Evolutionary conservation across 2,113 vertebrate species (phyloP).

Genomic region (Neotoma lepida): DNA sequence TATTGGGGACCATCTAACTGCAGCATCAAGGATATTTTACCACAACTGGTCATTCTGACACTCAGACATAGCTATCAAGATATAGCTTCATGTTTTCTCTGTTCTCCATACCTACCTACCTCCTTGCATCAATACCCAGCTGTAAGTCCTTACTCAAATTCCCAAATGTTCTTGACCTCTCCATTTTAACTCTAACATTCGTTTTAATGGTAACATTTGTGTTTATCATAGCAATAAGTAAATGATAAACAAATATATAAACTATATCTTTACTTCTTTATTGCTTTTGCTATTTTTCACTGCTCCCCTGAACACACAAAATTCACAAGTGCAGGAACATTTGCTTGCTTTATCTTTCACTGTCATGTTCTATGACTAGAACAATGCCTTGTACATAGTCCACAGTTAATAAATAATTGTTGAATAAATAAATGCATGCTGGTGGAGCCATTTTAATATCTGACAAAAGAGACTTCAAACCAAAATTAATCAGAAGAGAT

Average conservation of each 20-base stretch:
- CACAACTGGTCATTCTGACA: neutral
- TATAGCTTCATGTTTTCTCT: neutral
- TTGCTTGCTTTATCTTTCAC: neutral
- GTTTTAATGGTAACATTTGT: neutral
- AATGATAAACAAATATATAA: neutral
- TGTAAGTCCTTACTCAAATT: neutral
- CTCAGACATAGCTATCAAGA: neutral
- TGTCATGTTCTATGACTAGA: neutral
- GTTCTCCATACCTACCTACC: neutral
- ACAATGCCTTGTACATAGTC: neutral
- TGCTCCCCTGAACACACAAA: neutral
- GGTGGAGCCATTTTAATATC: neutral
- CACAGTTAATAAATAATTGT: constrained; percentile 3
- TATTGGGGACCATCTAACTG: neutral
- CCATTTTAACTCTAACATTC: neutral
- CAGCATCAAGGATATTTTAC: neutral
- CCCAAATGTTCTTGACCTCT: neutral
- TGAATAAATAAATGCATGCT: neutral
- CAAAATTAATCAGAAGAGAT: neutral
- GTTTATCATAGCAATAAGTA: neutral
- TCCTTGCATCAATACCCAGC: neutral
- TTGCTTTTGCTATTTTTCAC: neutral
- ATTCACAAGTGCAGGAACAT: neutral
- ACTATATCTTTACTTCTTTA: neutral
- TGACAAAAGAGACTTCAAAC: neutral